Evolutionary conservation across 1,140 invertebrate species (phyloP).

Genomic region (Meloidogyne floridensis): DNA sequence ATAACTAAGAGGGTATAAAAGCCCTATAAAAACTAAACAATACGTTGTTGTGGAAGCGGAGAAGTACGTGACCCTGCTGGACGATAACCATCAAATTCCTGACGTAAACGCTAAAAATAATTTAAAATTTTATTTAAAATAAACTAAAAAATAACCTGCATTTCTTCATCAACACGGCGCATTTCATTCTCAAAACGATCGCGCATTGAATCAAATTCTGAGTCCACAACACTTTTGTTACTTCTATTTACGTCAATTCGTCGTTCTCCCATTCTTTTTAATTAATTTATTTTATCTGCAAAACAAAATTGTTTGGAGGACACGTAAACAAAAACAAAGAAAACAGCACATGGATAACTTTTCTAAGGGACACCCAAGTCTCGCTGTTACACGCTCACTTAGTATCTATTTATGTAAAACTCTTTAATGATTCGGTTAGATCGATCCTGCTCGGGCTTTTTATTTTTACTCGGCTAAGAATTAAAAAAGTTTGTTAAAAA

Average conservation of each 20-base stretch:
- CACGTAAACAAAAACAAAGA: background rate
- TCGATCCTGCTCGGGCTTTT: too few relatives aligned
- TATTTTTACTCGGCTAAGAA: too few relatives aligned
- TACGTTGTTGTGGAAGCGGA: background rate
- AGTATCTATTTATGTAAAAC: too few relatives aligned
- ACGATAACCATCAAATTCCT: conserved; percentile 54
- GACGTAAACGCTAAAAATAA: conserved; percentile 32
- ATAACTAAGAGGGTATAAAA: background rate
- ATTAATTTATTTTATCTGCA: background rate
- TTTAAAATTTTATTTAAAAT: background rate
- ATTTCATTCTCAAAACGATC: conserved; percentile 94
- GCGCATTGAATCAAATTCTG: conserved; percentile 90
- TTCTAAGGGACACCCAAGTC: too few relatives aligned
- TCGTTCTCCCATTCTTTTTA: conserved; percentile 13
- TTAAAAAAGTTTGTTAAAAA: too few relatives aligned
- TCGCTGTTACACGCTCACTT: too few relatives aligned
- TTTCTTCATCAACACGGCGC: conserved; percentile 92
- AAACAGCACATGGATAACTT: too few relatives aligned
- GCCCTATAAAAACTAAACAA: conserved; percentile 11
- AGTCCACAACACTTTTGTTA: conserved; percentile 91
- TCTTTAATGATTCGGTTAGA: too few relatives aligned
- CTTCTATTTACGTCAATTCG: conserved; percentile 81
- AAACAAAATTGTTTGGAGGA: background rate
- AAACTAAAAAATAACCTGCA: conserved; percentile 72
- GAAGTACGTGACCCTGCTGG: conserved; percentile 26